phyloP scores from a whole-genome alignment of 1,140 invertebrate genomes.

The Drosophila repleta region DNA sequence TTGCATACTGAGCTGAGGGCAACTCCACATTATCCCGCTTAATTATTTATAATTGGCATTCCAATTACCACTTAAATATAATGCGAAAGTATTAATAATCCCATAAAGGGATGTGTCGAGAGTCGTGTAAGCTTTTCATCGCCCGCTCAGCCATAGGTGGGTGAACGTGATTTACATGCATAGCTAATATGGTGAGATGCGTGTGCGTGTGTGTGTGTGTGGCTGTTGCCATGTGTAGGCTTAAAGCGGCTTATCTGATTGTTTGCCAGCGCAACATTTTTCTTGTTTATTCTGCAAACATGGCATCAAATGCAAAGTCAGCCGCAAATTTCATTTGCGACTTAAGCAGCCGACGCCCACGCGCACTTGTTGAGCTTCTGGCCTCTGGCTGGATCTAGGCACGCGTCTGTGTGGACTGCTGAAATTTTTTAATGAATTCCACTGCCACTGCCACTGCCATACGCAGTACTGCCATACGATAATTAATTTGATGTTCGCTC shows the following conservation, averaged over 20 bases:
- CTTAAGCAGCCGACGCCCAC: constrained; percentile 22
- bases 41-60: no score
- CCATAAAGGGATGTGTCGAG: not conserved
- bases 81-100: not conserved
- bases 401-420: constrained; percentile 50
- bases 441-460: constrained; percentile 64
- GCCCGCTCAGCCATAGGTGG: no score
- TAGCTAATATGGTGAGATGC: constrained; percentile 29
- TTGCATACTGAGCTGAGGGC: no score
- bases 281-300: constrained; percentile 67
- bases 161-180: constrained; percentile 11
- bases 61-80: not conserved
- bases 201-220: constrained; percentile 10
- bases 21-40: no score
- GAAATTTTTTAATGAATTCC: constrained; percentile 62
- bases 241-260: constrained; percentile 71
- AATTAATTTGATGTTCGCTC: constrained; percentile 56
- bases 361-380: constrained; percentile 68
- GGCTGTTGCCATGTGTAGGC: no score
- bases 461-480: constrained; percentile 31
- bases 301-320: constrained; percentile 40
- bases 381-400: constrained; percentile 13
- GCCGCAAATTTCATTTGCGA: constrained; percentile 65
- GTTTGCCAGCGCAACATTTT: constrained; percentile 69
- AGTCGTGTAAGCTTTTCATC: constrained; percentile 3